phyloP scores from a whole-genome alignment of 2,113 vertebrate species.

The Solea solea region DNA sequence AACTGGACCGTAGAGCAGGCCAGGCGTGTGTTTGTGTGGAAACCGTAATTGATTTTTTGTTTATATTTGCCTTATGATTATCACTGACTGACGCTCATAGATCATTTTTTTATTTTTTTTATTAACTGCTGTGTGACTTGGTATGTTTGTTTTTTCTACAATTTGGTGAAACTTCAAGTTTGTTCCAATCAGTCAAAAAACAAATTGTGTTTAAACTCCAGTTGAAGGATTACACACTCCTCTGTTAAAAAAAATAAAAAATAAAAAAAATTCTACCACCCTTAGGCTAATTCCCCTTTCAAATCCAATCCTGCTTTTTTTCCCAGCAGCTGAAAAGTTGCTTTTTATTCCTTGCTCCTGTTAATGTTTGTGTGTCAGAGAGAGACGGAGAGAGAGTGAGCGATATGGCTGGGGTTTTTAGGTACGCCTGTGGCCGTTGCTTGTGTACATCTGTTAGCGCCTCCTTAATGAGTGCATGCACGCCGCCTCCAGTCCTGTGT shows the following conservation, averaged over 20 bases:
- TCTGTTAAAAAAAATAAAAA: not conserved
- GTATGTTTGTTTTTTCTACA: constrained; percentile 36
- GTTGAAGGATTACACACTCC: constrained; percentile 22
- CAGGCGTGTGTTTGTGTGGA: constrained; percentile 56
- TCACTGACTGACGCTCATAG: constrained; percentile 48
- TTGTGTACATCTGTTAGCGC: constrained; percentile 76
- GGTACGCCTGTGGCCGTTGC: constrained; percentile 69
- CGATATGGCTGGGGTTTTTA: constrained; percentile 43
- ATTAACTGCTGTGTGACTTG: constrained; percentile 26
- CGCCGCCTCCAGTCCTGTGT: constrained; percentile 75
- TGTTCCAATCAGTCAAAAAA: constrained; percentile 11
- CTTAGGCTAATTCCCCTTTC: constrained; percentile 17
- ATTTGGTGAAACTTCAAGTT: constrained; percentile 2
- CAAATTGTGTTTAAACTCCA: constrained; percentile 29
- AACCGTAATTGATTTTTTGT: constrained; percentile 67
- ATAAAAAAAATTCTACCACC: constrained; percentile 6
- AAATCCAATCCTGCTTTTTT: constrained; percentile 21
- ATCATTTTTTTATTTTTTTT: constrained; percentile 36
- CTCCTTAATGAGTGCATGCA: constrained; percentile 77
- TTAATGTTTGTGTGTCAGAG: constrained; percentile 35
- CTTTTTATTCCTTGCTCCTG: constrained; percentile 47
- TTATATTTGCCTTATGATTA: constrained; percentile 64
- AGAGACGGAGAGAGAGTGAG: constrained; percentile 23
- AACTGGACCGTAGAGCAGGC: constrained; percentile 69
- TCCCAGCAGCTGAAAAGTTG: constrained; percentile 11